Evolutionary conservation across 2,888 invertebrate genomes (phyloP).

Genomic region (Lasioglossum oenotherae): DNA sequence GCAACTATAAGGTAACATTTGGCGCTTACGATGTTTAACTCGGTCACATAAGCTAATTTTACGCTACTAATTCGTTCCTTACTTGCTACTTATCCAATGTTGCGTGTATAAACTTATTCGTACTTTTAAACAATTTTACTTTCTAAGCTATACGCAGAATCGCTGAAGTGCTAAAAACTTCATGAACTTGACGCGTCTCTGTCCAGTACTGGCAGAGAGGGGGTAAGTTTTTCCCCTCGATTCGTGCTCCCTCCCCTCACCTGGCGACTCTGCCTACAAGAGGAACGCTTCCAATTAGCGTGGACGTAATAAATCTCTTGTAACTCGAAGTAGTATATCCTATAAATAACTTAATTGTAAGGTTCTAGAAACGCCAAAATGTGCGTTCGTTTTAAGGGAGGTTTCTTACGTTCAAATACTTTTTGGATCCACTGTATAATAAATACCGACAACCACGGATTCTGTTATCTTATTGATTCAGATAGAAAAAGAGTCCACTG

Average conservation of each 20-base stretch:
- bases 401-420: background rate
- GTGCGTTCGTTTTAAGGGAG: background rate
- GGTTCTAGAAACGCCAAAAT: too few species aligned
- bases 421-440: too few species aligned
- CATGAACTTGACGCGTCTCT: too few species aligned
- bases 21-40: background rate
- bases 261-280: background rate
- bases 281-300: background rate
- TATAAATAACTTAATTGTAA: background rate
- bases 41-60: conserved; percentile 1
- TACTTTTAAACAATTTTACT: background rate
- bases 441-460: background rate
- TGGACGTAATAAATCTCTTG: background rate
- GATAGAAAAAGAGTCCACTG: background rate
- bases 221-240: too few species aligned
- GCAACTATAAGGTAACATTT: conserved; percentile 19
- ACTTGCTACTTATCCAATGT: background rate
- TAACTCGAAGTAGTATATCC: background rate
- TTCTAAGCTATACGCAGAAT: background rate
- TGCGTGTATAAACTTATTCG: background rate
- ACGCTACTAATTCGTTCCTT: background rate
- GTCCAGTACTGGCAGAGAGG: too few species aligned
- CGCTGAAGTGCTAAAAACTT: background rate
- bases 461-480: background rate
- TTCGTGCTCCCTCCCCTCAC: too few species aligned